Base-by-base conservation (phyloP, 53 echinoderm and acorn worm species). In the Actinopyga echinites region DNA sequence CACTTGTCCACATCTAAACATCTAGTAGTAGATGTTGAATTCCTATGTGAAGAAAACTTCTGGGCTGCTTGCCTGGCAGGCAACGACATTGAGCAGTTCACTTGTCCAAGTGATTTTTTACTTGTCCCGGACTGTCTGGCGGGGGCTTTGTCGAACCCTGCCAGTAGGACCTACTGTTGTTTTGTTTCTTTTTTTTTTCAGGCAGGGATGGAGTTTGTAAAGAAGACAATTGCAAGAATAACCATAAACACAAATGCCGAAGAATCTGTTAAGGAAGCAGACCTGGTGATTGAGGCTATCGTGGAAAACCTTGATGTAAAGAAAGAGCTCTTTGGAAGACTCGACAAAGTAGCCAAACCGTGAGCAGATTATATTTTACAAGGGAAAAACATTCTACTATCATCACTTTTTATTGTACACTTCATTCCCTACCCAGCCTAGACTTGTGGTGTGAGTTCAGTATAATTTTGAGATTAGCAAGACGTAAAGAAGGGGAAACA, bases 261-360 rank as follows among this genome's bases (percentile, higher is more conserved):
- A 36, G 79, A 59, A 5, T 57, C 90, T 3, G 92, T 94, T 65
- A 84, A 74, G 24, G 82, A 86, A 24, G 79, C 92, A 2, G 97
- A 96, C 65, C 80, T 96, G 0, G 97, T 96, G 19, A 89, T 96
- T 9, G 97, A 96, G 60, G 97, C 97, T 24, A 96, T 96, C 69
- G 59, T 96, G 26, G 97, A 96, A 83, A 96, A 96, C 82, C 58
- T 96, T 30, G 74, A 87, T 31, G 92, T 96, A 56, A 96, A 96
- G 74, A 87, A 89, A 55, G 91, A 96, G 8, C 89, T 96, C 24
- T 94, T 96, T 65, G 64, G 61, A 30, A 86, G 75, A 79, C 82
- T 96, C 13, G 97, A 96, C 83, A 94, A 96, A 87, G 92, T 68
- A 25, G 97, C 97, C 73, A 86, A 91, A 79, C 83, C 75, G 97